A percentile compares a stretch with the other conserved stretches of the same genome.
phyloP scores from a whole-genome alignment of 2,888 invertebrate species.

The Agelastica alni region DNA sequence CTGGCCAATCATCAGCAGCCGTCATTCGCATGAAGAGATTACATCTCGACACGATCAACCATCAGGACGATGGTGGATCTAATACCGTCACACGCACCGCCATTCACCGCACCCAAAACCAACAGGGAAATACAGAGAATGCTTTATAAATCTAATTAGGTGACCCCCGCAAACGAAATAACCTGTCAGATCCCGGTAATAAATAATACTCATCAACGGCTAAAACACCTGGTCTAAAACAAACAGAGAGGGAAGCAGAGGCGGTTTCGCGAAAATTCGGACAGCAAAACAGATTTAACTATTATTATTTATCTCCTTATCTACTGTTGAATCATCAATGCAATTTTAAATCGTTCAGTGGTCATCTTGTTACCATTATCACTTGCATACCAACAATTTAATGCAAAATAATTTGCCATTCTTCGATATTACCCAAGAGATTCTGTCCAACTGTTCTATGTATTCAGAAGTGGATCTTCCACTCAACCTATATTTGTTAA shows the following conservation, averaged over 20 bases:
- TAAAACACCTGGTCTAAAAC: conserved; percentile 46
- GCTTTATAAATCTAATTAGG: conserved; percentile 55
- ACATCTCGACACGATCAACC: conserved; percentile 5
- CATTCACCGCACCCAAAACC: conserved; percentile 46
- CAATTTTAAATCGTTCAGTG: too few species aligned
- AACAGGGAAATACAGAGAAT: conserved; percentile 45
- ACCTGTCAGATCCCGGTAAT: conserved; percentile 50
- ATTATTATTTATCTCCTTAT: too few species aligned
- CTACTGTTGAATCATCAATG: too few species aligned
- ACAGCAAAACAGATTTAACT: too few species aligned
- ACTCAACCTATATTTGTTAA: too few species aligned
- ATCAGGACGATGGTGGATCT: neutral
- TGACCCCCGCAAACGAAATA: conserved; percentile 52
- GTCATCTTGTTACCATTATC: too few species aligned
- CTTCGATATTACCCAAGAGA: too few species aligned
- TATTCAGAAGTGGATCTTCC: too few species aligned
- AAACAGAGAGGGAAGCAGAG: conserved; percentile 28
- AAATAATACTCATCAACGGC: conserved; percentile 49
- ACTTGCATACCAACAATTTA: too few species aligned
- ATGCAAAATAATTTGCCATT: too few species aligned
- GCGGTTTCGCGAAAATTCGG: too few species aligned
- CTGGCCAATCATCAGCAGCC: neutral
- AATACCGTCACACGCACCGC: conserved; percentile 22
- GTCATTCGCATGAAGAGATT: conserved; percentile 2
- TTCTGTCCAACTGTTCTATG: too few species aligned